phyloP scores from a whole-genome alignment of 2,797 vertebrate species.

The Momotus momota region DNA sequence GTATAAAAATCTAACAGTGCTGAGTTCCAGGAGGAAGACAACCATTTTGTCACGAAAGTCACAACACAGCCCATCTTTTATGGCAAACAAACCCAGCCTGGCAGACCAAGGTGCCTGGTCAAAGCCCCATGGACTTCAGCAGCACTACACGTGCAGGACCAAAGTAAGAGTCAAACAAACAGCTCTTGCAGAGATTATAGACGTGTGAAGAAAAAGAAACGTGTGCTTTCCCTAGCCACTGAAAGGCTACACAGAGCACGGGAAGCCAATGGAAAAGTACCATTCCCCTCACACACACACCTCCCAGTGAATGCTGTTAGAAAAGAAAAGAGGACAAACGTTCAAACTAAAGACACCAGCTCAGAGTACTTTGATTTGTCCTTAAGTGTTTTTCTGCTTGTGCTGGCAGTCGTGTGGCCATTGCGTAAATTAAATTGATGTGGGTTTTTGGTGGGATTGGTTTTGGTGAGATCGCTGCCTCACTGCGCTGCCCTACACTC shows the following conservation, averaged over 20 bases:
- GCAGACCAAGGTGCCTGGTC: not conserved
- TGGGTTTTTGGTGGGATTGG: not conserved
- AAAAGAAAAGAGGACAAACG: not conserved
- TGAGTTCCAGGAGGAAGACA: not conserved
- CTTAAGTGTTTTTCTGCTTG: not conserved
- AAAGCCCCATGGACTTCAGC: not conserved
- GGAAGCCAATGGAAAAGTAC: not conserved
- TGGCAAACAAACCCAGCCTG: not conserved
- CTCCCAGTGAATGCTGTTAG: accelerated
- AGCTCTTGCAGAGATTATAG: not conserved
- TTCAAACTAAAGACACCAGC: not conserved
- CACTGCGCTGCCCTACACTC: not conserved
- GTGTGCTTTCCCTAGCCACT: not conserved
- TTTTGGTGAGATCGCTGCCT: not conserved
- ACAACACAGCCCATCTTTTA: not conserved
- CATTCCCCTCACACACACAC: not conserved
- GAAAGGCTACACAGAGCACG: not conserved
- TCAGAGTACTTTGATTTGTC: not conserved
- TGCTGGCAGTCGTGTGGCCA: not conserved
- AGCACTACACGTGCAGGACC: not conserved
- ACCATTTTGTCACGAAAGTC: not conserved
- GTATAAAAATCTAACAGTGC: not conserved
- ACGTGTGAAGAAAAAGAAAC: not conserved
- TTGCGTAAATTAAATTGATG: not conserved
- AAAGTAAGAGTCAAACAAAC: not conserved